Evolutionary conservation across 2,797 vertebrate species (phyloP).

Genomic region (Rachycentron canadum): DNA sequence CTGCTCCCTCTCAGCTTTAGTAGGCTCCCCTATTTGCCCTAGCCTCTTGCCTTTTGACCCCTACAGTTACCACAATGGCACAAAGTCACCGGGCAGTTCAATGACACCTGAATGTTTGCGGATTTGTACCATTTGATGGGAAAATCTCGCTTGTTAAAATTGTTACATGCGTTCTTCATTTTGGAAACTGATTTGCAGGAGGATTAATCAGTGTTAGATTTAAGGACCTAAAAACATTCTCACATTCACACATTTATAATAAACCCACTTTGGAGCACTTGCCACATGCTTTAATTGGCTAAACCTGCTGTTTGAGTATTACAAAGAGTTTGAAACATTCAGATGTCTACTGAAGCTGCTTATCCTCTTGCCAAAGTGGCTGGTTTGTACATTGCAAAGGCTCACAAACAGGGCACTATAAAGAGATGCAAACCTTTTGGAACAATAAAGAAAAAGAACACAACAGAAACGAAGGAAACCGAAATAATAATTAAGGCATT

Average conservation of each 20-base stretch:
- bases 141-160: constrained; percentile 7
- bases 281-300: constrained; percentile 1
- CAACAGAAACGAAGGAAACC: constrained; percentile 69
- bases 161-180: not conserved
- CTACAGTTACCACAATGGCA: constrained; percentile 85
- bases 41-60: constrained; percentile 87
- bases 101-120: constrained; percentile 84
- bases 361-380: constrained; percentile 83
- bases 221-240: constrained; percentile 8
- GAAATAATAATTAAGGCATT: constrained; percentile 78
- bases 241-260: constrained; percentile 17
- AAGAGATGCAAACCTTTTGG: constrained; percentile 84
- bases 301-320: constrained; percentile 11
- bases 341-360: constrained; percentile 83
- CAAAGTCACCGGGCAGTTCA: constrained; percentile 82
- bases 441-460: constrained; percentile 71
- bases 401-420: constrained; percentile 86
- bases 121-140: not conserved
- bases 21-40: constrained; percentile 77
- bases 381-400: constrained; percentile 82
- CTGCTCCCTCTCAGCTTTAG: constrained; percentile 33
- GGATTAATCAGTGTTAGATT: not conserved
- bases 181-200: not conserved
- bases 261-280: constrained; percentile 7
- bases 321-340: constrained; percentile 78